Conservation (phyloP, 2,888 invertebrate species). For the Leptodirus hochenwartii region DNA sequence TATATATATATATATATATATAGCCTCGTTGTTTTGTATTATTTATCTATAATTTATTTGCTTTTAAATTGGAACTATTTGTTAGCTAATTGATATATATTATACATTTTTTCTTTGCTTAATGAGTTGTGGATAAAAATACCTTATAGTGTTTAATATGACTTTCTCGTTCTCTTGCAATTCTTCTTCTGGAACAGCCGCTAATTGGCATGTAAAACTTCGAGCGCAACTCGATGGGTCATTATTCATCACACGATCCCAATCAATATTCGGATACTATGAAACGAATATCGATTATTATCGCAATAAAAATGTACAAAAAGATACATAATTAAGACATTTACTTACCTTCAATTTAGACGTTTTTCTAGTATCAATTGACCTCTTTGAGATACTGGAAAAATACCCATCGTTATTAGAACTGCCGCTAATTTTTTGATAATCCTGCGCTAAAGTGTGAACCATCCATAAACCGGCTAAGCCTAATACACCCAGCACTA, state of each 20-base stretch:
- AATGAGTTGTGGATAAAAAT: constrained; percentile 10
- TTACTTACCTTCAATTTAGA: background rate
- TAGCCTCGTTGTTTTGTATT: background rate
- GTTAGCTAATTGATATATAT: constrained; percentile 1
- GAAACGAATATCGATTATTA: background rate
- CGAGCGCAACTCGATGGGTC: constrained; percentile 29
- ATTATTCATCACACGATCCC: constrained; percentile 22
- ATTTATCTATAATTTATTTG: constrained; percentile 4
- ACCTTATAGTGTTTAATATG: constrained; percentile 22
- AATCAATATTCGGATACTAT: constrained; percentile 15
- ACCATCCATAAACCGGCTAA: constrained; percentile 30
- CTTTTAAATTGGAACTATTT: no score
- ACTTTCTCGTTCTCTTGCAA: constrained; percentile 19
- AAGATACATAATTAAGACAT: constrained; percentile 1
- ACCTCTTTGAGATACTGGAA: constrained; percentile 10
- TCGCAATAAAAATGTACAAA: background rate
- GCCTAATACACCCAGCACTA: constrained; percentile 26
- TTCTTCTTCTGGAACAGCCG: constrained; percentile 16
- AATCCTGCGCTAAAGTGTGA: constrained; percentile 15
- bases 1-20: no score
- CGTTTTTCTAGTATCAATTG: constrained; percentile 1
- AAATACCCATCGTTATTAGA: constrained; percentile 6
- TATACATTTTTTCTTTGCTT: no score
- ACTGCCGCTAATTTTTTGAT: constrained; percentile 7
- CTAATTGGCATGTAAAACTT: constrained; percentile 28